Evolutionary conservation across 2,888 invertebrate genomes (phyloP).

Genomic region (Corythucha ciliata): DNA sequence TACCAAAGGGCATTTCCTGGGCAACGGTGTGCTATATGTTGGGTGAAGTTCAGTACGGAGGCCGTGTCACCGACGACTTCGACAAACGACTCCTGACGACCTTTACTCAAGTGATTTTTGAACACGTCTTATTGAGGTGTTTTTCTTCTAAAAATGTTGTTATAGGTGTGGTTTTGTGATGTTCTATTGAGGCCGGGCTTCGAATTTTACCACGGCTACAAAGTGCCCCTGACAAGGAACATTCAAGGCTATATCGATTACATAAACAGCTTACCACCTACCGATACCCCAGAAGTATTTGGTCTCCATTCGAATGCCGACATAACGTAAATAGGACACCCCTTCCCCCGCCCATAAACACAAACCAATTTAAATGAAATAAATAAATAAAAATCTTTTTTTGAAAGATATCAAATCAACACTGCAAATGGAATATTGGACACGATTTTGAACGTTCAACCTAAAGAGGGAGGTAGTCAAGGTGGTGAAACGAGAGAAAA

Average conservation of each 20-base stretch:
- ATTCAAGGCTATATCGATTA: slow-evolving; percentile 65
- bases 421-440: slow-evolving; percentile 88
- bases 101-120: slow-evolving; percentile 57
- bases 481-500: slow-evolving; percentile 89
- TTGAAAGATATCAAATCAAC: slow-evolving; percentile 67
- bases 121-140: not conserved
- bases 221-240: slow-evolving; percentile 75
- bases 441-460: slow-evolving; percentile 92
- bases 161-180: slow-evolving; percentile 83
- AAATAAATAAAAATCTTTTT: slow-evolving; percentile 2
- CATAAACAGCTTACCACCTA: slow-evolving; percentile 71
- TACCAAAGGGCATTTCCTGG: slow-evolving; percentile 76
- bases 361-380: too few species aligned
- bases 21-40: slow-evolving; percentile 96
- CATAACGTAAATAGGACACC: slow-evolving; percentile 58
- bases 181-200: slow-evolving; percentile 75
- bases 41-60: slow-evolving; percentile 79
- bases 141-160: slow-evolving; percentile 5
- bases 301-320: slow-evolving; percentile 95
- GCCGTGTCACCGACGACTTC: slow-evolving; percentile 92
- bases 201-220: slow-evolving; percentile 88
- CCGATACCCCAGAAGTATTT: slow-evolving; percentile 91
- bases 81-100: slow-evolving; percentile 88
- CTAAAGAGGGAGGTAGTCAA: slow-evolving; percentile 84
- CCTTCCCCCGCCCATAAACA: too few species aligned